phyloP scores from a whole-genome alignment of 2,113 vertebrate species.

The Myxocyprinus asiaticus region DNA sequence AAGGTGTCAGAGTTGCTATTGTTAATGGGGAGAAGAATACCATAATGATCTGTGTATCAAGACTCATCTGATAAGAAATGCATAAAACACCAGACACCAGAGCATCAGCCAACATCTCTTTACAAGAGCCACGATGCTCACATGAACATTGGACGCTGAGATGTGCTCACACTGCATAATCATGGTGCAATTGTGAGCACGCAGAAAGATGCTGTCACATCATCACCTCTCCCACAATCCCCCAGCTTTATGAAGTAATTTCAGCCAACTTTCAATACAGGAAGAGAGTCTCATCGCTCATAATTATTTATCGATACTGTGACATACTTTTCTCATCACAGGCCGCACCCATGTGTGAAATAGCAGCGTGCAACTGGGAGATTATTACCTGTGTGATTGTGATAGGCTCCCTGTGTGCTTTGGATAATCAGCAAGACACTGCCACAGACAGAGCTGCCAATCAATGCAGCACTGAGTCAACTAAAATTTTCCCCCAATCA shows the following conservation, averaged over 20 bases:
- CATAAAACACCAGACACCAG: conserved; percentile 43
- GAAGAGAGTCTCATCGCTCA: conserved; percentile 66
- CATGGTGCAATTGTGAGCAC: conserved; percentile 17
- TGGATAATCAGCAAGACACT: conserved; percentile 23
- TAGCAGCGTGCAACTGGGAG: conserved; percentile 69
- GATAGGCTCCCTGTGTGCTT: conserved; percentile 32
- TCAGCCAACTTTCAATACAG: conserved; percentile 61
- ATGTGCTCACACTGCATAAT: conserved; percentile 53
- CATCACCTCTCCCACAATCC: conserved; percentile 38
- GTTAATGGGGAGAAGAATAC: conserved; percentile 15
- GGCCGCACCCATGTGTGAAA: conserved; percentile 78
- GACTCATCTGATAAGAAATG: conserved; percentile 42
- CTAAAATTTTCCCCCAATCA: conserved; percentile 30
- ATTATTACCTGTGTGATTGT: conserved; percentile 65
- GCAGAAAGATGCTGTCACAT: conserved; percentile 35
- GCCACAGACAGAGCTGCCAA: conserved; percentile 38
- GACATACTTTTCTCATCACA: conserved; percentile 75
- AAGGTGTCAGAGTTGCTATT: conserved; percentile 24
- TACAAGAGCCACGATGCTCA: conserved; percentile 21
- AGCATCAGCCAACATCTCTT: conserved; percentile 3
- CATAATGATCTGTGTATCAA: conserved; percentile 27
- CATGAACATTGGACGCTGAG: conserved; percentile 42
- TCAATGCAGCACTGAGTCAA: conserved; percentile 42
- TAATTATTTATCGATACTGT: conserved; percentile 77
- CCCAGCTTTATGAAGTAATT: conserved; percentile 56